These are phyloP conservation scores for Octonoba sinensis DNA, from an alignment of 2,888 invertebrate species.

Conservation along the genomic window DNA sequence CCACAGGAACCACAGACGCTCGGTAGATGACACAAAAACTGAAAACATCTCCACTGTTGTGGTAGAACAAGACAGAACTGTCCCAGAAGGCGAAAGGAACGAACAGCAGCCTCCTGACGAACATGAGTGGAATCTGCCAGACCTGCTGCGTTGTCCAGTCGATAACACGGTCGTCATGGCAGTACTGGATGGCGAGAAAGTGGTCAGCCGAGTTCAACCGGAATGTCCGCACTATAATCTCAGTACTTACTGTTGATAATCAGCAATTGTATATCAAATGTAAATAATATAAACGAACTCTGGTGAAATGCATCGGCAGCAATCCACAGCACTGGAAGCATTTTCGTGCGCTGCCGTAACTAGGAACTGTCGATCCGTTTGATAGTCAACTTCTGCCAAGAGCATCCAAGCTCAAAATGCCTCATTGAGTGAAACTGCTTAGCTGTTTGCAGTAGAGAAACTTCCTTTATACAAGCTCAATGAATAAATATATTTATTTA, in stretches of 20 bases:
- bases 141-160: slow-evolving; percentile 56
- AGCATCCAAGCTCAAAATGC: slow-evolving; percentile 42
- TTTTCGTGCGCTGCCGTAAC: slow-evolving; percentile 54
- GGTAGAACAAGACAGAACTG: slow-evolving; percentile 44
- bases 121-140: slow-evolving; percentile 55
- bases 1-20: slow-evolving; percentile 43
- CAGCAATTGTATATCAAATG: slow-evolving; percentile 51
- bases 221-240: slow-evolving; percentile 64
- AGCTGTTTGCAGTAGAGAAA: slow-evolving; percentile 13
- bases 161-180: slow-evolving; percentile 65
- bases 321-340: slow-evolving; percentile 20
- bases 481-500: slow-evolving; percentile 50
- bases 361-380: slow-evolving; percentile 42
- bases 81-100: slow-evolving; percentile 17
- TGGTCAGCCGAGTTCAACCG: slow-evolving; percentile 64
- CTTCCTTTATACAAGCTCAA: slow-evolving; percentile 43
- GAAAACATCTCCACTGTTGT: slow-evolving; percentile 38
- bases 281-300: slow-evolving; percentile 28
- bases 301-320: slow-evolving; percentile 10
- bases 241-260: slow-evolving; percentile 66
- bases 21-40: slow-evolving; percentile 47
- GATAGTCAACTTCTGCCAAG: slow-evolving; percentile 39
- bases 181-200: slow-evolving; percentile 65
- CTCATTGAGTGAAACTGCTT: slow-evolving; percentile 24
- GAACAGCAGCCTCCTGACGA: slow-evolving; percentile 36